Percentiles rank a stretch among this genome's conserved stretches.
phyloP scores from a whole-genome alignment of 2,113 vertebrate species.

The Variabilichromis moorii region DNA sequence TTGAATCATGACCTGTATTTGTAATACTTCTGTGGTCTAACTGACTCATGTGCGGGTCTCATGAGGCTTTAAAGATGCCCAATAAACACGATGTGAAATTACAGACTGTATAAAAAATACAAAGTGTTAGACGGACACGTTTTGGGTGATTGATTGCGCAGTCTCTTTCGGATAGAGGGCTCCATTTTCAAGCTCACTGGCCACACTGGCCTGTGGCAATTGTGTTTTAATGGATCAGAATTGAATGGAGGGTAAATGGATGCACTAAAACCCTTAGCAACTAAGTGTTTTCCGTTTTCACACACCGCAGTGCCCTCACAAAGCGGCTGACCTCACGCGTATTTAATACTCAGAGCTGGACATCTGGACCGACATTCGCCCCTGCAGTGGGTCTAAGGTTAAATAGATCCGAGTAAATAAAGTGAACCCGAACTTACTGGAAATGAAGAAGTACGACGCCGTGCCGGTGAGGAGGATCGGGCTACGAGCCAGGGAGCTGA shows the following conservation, averaged over 20 bases:
- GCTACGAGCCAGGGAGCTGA: constrained; percentile 69
- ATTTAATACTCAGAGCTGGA: background rate
- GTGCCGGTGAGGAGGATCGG: constrained; percentile 59
- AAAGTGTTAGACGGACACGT: background rate
- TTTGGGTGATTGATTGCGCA: background rate
- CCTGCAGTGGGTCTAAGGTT: background rate
- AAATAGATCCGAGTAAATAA: background rate
- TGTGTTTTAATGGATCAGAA: background rate
- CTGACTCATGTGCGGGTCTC: background rate
- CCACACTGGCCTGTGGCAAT: background rate
- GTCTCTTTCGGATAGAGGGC: background rate
- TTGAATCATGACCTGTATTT: background rate
- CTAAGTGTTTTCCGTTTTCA: background rate
- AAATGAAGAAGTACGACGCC: constrained; percentile 68
- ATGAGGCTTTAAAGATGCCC: background rate
- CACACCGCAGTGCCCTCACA: background rate
- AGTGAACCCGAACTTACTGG: constrained; percentile 59
- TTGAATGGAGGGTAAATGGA: background rate
- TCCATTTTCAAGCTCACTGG: background rate
- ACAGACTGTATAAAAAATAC: background rate
- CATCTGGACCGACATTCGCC: background rate
- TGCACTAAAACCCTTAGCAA: background rate
- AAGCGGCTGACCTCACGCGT: background rate
- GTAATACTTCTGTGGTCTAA: background rate
- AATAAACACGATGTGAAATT: background rate